Conservation (phyloP, 2,888 invertebrate genomes). For the Acronicta alni region DNA sequence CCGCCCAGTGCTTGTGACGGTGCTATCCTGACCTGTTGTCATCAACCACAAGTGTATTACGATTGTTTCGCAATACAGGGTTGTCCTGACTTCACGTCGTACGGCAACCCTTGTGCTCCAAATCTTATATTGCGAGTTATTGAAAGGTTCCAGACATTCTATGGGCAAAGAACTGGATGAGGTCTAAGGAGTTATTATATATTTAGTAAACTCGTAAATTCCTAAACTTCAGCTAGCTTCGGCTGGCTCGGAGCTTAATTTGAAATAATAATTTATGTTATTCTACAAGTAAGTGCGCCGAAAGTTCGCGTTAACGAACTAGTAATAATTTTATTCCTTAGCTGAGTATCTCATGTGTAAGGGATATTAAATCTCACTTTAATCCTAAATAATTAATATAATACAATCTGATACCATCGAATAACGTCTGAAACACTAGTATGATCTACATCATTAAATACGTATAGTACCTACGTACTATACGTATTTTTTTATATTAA, state of each 20-base stretch:
- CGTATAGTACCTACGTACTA: too few species aligned
- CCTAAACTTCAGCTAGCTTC: not conserved
- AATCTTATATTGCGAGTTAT: constrained; percentile 68
- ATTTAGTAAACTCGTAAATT: constrained; percentile 9
- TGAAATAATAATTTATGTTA: constrained; percentile 30
- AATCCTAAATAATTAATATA: not conserved
- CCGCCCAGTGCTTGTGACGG: constrained; percentile 71
- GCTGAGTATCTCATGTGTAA: not conserved
- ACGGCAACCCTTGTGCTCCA: constrained; percentile 73
- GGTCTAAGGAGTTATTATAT: not conserved
- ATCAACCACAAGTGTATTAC: constrained; percentile 66
- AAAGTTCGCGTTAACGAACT: constrained; percentile 10
- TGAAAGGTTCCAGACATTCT: constrained; percentile 70
- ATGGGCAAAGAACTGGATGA: constrained; percentile 66
- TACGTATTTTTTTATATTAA: too few species aligned
- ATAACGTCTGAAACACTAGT: too few species aligned
- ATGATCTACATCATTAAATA: too few species aligned
- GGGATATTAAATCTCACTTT: not conserved
- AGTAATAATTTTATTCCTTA: constrained; percentile 12
- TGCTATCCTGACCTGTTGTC: constrained; percentile 78
- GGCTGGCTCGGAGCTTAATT: constrained; percentile 13
- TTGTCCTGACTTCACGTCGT: constrained; percentile 82
- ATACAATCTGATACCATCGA: not conserved
- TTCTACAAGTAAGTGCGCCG: constrained; percentile 6
- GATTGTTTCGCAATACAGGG: constrained; percentile 75